Base-by-base conservation (phyloP, 2,888 invertebrate species). In the Venusia cambrica region DNA sequence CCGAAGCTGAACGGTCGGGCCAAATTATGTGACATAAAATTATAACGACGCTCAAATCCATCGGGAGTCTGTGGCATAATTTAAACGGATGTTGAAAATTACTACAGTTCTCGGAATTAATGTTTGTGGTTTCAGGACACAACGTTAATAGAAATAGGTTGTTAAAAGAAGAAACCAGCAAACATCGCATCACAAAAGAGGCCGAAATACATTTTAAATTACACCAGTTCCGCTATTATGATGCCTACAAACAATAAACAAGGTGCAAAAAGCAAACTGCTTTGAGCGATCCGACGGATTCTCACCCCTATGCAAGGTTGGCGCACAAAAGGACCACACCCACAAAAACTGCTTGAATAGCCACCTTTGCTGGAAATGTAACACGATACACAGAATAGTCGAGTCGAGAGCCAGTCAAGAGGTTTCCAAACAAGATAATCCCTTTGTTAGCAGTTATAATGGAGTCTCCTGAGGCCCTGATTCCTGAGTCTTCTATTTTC, bases 351-450 rank as follows among this genome's bases (percentile, higher is more conserved):
- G n/a, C n/a, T n/a, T n/a, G 56, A 73, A 77, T 75, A 70, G 70
- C 65, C 66, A 67, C 70, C 70, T 69, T 67, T 62, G 45, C 45
- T 48, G 40, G 30, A 73, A 78, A 70, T 61, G 80, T 76, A 80
- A 81, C 73, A 71, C 72, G 79, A 80, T 78, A 75, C 66, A 74
- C 66, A 71, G 72, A 64, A 60, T 66, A 62, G 62, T 65, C 69
- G 21, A 35, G 36, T 25, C 26, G 74, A 80, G 77, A 71, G 71
- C 69, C 73, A 74, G 80, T 81, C 83, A 81, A 84, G 83, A 83
- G 80, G 79, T 79, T 81, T 77, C 75, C 79, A 81, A 84, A 84
- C 83, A 83, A 79, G 81, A 84, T 81, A 81, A 81, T 81, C 78
- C 78, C 77, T 74, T 81, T 81, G 80, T 80, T 78, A 74, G 73